Evolutionary conservation across 2,888 invertebrate genomes (phyloP), one percentile per base, ranked within the genome.

Genomic region (Tuberolachnus salignus): DNA sequence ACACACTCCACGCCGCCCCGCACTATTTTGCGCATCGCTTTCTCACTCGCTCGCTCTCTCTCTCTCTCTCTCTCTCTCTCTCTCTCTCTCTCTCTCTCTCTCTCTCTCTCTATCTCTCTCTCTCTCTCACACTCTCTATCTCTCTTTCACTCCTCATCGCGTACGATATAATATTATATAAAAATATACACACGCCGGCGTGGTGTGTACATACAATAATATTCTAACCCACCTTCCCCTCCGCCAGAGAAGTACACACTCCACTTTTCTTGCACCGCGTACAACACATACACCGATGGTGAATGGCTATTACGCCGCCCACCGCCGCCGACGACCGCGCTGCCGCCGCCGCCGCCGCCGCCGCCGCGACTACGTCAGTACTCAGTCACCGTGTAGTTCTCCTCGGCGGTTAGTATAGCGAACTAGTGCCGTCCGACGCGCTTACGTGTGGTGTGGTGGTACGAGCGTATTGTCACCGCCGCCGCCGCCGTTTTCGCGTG

Each of bases 251-350:
- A 6, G 34, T 6, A 34, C 34, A 6, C 34, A 34, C 34, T 34
- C 34, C 34, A 34, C 34, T 34, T 34, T 34, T 34, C 34, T 6
- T 34, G 34, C 34, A 34, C 3, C 34, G 34, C 34, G 6, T n/a
- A n/a, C n/a, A n/a, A 16, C 11, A 42, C 26, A 19, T 46, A 13
- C 26, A 71, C 19, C 49, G 74, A n/a, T 64, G 75, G 78, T 78
- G 78, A 78, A 78, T 78, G 78, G 78, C 78, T 67, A 78, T 78
- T 67, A 78, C 78, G 69, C 66, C 66, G 75, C 75, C 75, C 66
- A 66, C 73, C 66, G 55, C 21, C 63, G 73, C 10, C 73, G 51
- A n/a, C 69, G 55, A 42, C 42, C 21, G 14, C 63, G 51, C 57
- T 6, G 8, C 11, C 49, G 49, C 46, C 71, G 44, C 55, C 16